Conservation (phyloP, 2,888 invertebrate genomes). For the Ethmia dodecea region DNA sequence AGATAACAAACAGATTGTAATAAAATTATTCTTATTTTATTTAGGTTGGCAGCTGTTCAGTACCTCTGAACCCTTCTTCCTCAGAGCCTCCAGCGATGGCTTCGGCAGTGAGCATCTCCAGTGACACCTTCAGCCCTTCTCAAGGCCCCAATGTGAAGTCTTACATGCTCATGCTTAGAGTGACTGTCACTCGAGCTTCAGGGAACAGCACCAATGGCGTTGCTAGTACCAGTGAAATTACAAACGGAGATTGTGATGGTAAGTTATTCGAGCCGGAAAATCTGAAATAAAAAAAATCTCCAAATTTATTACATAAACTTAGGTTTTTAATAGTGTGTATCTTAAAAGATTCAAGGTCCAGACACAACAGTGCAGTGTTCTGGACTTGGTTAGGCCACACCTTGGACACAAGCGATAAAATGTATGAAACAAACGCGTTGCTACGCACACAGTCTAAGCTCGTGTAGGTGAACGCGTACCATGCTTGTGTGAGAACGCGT, state of each 20-base stretch:
- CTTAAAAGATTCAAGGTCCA: too few relatives aligned
- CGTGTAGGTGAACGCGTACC: too few relatives aligned
- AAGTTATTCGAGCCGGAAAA: too few relatives aligned
- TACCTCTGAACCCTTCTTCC: slow-evolving; percentile 84
- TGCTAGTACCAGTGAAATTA: slow-evolving; percentile 63
- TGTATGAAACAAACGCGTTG: too few relatives aligned
- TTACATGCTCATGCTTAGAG: slow-evolving; percentile 87
- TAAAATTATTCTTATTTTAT: neutral
- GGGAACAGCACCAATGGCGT: slow-evolving; percentile 34
- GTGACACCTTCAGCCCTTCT: slow-evolving; percentile 88
- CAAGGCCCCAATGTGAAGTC: slow-evolving; percentile 90
- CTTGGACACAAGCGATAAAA: too few relatives aligned
- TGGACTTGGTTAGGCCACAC: too few relatives aligned
- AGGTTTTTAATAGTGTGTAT: too few relatives aligned
- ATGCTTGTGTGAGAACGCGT: too few relatives aligned
- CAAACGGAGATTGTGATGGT: slow-evolving; percentile 73
- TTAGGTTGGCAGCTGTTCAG: slow-evolving; percentile 83
- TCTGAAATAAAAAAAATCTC: too few relatives aligned
- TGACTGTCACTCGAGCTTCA: slow-evolving; percentile 66
- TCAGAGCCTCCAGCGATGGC: slow-evolving; percentile 81
- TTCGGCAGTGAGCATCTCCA: slow-evolving; percentile 90
- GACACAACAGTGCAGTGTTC: too few relatives aligned
- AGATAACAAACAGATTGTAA: neutral
- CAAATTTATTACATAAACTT: too few relatives aligned
- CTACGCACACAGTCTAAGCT: too few relatives aligned